phyloP scores from a whole-genome alignment of 2,888 invertebrate species.

The Thymelicus sylvestris region DNA sequence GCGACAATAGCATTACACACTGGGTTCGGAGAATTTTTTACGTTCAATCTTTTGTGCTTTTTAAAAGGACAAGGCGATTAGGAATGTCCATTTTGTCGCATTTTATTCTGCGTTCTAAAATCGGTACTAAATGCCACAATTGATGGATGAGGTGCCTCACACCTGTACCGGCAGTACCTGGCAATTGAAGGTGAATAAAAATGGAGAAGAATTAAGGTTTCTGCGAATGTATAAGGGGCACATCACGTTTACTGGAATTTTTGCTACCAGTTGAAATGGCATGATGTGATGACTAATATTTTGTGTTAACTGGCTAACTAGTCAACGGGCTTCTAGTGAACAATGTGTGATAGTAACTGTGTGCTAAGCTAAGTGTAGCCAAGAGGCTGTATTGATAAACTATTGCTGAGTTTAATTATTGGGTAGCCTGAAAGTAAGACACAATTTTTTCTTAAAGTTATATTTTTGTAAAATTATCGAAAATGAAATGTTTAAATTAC shows the following conservation, averaged over 20 bases:
- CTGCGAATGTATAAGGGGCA: background rate
- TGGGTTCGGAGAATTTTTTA: constrained; percentile 55
- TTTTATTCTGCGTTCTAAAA: constrained; percentile 56
- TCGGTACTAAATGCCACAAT: constrained; percentile 72
- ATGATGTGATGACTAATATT: background rate
- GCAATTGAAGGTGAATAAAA: constrained; percentile 17
- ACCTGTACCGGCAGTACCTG: constrained; percentile 59
- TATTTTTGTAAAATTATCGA: no score
- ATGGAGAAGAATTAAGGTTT: background rate
- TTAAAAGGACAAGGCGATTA: constrained; percentile 77
- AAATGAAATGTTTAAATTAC: no score
- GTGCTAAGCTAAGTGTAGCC: no score
- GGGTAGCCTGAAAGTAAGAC: no score
- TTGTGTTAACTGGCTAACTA: no score
- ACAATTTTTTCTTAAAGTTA: no score
- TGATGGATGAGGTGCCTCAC: constrained; percentile 71
- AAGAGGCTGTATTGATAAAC: no score
- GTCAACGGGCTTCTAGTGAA: no score
- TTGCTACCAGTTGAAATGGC: background rate
- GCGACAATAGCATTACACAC: background rate
- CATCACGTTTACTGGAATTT: background rate
- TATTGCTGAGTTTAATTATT: no score
- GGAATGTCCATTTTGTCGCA: constrained; percentile 76
- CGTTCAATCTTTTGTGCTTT: constrained; percentile 66
- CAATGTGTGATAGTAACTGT: no score